phyloP scores from a whole-genome alignment of 1,140 invertebrate species.

The Reticulitermes speratus region DNA sequence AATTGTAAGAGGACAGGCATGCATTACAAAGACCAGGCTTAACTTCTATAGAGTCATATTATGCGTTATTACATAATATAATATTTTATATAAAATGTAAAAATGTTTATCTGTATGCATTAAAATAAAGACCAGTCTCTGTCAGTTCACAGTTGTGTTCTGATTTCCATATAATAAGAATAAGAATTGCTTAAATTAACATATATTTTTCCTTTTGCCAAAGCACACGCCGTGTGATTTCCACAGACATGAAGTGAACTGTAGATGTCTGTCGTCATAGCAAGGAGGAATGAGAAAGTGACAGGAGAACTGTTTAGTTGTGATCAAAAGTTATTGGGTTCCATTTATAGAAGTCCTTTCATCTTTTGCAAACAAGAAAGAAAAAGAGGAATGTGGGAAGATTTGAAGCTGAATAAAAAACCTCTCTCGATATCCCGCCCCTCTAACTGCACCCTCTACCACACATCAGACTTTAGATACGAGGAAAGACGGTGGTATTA shows the following conservation, averaged over 20 bases:
- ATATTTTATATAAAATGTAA: too few relatives aligned
- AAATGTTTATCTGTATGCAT: too few relatives aligned
- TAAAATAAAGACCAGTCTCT: too few relatives aligned
- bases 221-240: not conserved
- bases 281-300: too few relatives aligned
- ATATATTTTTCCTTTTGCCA: not conserved
- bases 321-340: not conserved
- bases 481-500: not conserved
- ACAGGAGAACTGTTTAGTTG: not conserved
- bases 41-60: too few relatives aligned
- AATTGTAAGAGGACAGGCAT: too few relatives aligned
- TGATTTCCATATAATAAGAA: too few relatives aligned
- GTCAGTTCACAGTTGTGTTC: too few relatives aligned
- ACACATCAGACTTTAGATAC: not conserved
- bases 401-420: not conserved
- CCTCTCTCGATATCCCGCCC: not conserved
- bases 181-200: too few relatives aligned
- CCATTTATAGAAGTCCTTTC: not conserved
- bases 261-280: not conserved
- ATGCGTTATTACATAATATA: too few relatives aligned
- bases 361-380: slow-evolving; percentile 7
- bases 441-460: not conserved
- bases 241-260: not conserved
- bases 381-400: not conserved
- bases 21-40: too few relatives aligned